Conservation (phyloP, 2,888 invertebrate genomes). For the Itoplectis maculator region DNA sequence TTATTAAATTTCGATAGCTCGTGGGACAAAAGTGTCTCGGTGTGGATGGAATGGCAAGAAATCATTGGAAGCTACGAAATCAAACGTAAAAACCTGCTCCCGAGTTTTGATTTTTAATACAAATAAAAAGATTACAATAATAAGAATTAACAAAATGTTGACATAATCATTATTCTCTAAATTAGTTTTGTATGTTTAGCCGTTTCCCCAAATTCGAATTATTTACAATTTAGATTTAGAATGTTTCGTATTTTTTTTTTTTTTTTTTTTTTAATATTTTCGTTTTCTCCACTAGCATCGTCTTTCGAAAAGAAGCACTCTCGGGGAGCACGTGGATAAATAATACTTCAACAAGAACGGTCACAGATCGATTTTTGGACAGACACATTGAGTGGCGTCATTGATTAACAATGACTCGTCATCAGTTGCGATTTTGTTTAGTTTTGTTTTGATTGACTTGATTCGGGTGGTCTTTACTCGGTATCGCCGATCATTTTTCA, state of each 20-base stretch:
- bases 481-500: slow-evolving; percentile 6
- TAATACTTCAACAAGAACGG: slow-evolving; percentile 56
- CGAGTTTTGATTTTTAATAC: slow-evolving; percentile 76
- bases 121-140: slow-evolving; percentile 78
- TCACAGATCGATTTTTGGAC: slow-evolving; percentile 50
- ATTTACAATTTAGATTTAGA: slow-evolving; percentile 67
- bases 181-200: slow-evolving; percentile 45
- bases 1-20: slow-evolving; percentile 7
- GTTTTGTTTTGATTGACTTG: slow-evolving; percentile 38
- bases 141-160: slow-evolving; percentile 70
- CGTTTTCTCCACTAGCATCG: slow-evolving; percentile 8
- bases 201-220: slow-evolving; percentile 61
- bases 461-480: slow-evolving; percentile 13
- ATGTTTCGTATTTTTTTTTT: slow-evolving; percentile 28
- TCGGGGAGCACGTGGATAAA: slow-evolving; percentile 50
- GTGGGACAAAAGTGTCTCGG: slow-evolving; percentile 35
- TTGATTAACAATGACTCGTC: slow-evolving; percentile 63
- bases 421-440: slow-evolving; percentile 44
- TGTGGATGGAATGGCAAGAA: slow-evolving; percentile 62
- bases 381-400: slow-evolving; percentile 58
- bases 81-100: slow-evolving; percentile 68
- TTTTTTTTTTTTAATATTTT: slow-evolving; percentile 25
- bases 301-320: slow-evolving; percentile 24
- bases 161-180: slow-evolving; percentile 52
- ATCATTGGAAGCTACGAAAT: slow-evolving; percentile 48